Evolutionary conservation across 2,797 vertebrate genomes (phyloP).

Genomic region (Tenualosa thibaudeaui): DNA sequence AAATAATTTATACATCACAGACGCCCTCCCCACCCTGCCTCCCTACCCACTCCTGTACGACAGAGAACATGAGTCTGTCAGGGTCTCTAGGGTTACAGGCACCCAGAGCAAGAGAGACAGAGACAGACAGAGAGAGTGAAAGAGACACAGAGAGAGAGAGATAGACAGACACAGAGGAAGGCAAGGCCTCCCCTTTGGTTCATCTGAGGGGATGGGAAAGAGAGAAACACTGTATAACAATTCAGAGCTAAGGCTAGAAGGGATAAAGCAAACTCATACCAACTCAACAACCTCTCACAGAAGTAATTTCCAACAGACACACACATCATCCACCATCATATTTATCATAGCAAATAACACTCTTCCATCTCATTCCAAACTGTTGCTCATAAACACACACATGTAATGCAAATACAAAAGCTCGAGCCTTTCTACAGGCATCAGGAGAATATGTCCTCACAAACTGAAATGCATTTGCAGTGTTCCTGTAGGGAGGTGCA

Average conservation of each 20-base stretch:
- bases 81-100: neutral
- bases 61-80: neutral
- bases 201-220: neutral
- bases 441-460: neutral
- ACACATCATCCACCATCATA: neutral
- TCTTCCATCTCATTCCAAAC: neutral
- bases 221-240: neutral
- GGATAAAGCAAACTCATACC: neutral
- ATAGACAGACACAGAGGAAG: neutral
- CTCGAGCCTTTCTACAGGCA: neutral
- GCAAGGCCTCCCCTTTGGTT: neutral
- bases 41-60: neutral
- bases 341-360: neutral
- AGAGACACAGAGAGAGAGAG: neutral
- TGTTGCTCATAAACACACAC: neutral
- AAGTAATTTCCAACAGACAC: neutral
- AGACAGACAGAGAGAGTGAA: neutral
- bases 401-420: neutral
- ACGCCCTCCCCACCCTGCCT: neutral
- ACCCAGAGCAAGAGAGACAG: neutral
- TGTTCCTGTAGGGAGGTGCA: no score
- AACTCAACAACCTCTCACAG: neutral
- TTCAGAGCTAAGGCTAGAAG: neutral
- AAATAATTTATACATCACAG: slow-evolving; percentile 41
- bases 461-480: neutral